A percentile compares a stretch with the other conserved stretches of the same genome.
Evolutionary conservation across 2,797 vertebrate species (phyloP).

Genomic region (Myotis planiceps): DNA sequence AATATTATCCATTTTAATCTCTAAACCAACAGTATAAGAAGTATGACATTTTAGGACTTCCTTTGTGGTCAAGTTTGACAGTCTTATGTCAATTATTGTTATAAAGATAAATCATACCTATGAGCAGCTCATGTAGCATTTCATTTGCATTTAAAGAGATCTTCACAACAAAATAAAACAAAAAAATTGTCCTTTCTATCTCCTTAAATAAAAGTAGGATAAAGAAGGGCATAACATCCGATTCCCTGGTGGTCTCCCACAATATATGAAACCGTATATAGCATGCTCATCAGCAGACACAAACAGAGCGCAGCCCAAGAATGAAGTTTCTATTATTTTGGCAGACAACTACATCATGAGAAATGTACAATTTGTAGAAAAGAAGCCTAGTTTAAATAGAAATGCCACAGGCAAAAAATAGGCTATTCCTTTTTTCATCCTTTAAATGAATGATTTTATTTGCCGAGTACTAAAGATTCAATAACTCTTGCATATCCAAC

Average conservation of each 20-base stretch:
- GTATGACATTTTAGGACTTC: slow-evolving; percentile 3
- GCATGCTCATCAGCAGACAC: not conserved
- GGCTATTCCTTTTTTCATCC: not conserved
- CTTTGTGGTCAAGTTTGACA: slow-evolving; percentile 25
- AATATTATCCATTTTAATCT: slow-evolving; percentile 47
- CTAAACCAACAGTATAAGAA: slow-evolving; percentile 31
- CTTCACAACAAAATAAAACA: not conserved
- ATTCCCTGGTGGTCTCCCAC: not conserved
- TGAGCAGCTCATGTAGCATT: not conserved
- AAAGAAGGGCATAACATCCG: not conserved
- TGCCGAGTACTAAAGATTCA: slow-evolving; percentile 16
- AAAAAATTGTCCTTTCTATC: not conserved
- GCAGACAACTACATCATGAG: not conserved
- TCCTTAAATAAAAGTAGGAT: not conserved
- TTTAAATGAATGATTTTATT: slow-evolving; percentile 21
- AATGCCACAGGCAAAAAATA: slow-evolving; percentile 39
- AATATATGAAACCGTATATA: not conserved
- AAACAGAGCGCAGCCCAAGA: not conserved
- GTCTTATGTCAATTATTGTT: not conserved
- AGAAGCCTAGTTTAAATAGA: slow-evolving; percentile 27
- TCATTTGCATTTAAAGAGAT: not conserved
- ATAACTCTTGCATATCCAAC: not conserved
- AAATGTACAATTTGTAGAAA: not conserved
- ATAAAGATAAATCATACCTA: not conserved
- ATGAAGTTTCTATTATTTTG: not conserved